Evolutionary conservation across 30 jellyfish, hydroid and myxozoan genomes (phyloP).

Genomic region (Aurelia aurita): DNA sequence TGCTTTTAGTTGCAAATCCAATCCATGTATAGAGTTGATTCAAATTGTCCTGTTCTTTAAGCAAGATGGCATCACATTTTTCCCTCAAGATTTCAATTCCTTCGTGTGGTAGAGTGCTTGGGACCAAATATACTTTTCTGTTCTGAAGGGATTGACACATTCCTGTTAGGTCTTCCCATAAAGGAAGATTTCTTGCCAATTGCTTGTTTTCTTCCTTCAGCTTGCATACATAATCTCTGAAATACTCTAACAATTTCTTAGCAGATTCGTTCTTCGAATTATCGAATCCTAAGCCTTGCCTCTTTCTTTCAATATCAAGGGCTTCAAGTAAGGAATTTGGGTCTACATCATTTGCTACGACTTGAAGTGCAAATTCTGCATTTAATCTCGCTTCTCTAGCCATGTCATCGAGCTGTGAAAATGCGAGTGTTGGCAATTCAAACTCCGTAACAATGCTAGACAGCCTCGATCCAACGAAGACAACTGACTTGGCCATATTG

Average conservation of each 20-base stretch:
- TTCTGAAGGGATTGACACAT: neutral
- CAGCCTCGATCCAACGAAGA: neutral
- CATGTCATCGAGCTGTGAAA: too few species aligned
- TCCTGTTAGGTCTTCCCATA: constrained; percentile 41
- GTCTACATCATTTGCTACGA: neutral
- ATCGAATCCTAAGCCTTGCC: constrained; percentile 9
- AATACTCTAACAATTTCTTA: constrained; percentile 6
- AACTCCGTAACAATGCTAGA: constrained; percentile 3
- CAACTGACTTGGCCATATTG: constrained; percentile 10
- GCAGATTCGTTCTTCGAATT: constrained; percentile 9
- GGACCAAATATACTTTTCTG: constrained; percentile 7
- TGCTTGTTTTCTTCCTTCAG: neutral
- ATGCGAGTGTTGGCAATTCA: constrained; percentile 7
- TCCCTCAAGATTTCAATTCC: constrained; percentile 37
- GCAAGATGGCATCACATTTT: neutral
- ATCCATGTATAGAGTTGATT: constrained; percentile 3
- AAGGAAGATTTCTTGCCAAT: neutral
- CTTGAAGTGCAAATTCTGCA: neutral
- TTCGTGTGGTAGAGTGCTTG: constrained; percentile 3
- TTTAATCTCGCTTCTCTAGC: too few species aligned
- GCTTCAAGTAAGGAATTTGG: constrained; percentile 28
- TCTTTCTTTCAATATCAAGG: neutral
- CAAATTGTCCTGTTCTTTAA: neutral
- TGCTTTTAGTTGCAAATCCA: neutral
- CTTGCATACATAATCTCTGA: neutral